Base-by-base conservation (phyloP, 2,888 invertebrate genomes). In the Ophion obscuratus region DNA sequence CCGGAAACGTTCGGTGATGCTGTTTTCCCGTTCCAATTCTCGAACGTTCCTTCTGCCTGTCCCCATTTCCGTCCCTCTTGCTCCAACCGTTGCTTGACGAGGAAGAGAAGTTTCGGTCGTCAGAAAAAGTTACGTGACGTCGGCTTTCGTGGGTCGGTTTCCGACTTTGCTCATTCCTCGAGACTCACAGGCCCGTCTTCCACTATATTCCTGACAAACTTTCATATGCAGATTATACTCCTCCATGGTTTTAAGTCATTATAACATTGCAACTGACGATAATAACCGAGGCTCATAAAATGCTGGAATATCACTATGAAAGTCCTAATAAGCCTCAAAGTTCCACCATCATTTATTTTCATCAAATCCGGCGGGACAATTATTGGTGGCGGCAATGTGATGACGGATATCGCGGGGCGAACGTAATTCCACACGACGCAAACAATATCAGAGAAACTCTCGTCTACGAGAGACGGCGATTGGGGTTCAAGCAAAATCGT, bases 1-100 rank as follows among this genome's bases (percentile, higher is more conserved):
- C 81, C 85, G 86, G 83, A 86, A 83, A 84, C 78, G 81, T 76
- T 68, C 74, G 78, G 86, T 86, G 83, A 86, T 86, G 81, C 86
- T 73, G 77, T 79, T 84, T 77, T 81, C 81, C 78, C 86, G 78
- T 70, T 47, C 68, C 67, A 40, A 61, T 84, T 79, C 67, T 73
- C 71, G 66, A 77, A 83, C 76, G 66, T 53, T 75, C 47, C 44
- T 17, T 14, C 70, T 24, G 53, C 57, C 44, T 62, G 61, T 77
- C 44, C 24, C 75, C 59, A 40, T 47, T 62, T 62, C 57, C 44
- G 14, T 11, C 31, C 20, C 76, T 57, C 59, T 76, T 66, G n/a
- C 71, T 47, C 75, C 53, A 68, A 24, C 61, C 20, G 44, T 36
- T 70, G 64, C 62, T 73, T 84, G 84, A 84, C 80, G 79, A 81